These are phyloP conservation scores for Bilobella aurantiaca DNA, from an alignment of 1,140 invertebrate species.

Conservation along the genomic window DNA sequence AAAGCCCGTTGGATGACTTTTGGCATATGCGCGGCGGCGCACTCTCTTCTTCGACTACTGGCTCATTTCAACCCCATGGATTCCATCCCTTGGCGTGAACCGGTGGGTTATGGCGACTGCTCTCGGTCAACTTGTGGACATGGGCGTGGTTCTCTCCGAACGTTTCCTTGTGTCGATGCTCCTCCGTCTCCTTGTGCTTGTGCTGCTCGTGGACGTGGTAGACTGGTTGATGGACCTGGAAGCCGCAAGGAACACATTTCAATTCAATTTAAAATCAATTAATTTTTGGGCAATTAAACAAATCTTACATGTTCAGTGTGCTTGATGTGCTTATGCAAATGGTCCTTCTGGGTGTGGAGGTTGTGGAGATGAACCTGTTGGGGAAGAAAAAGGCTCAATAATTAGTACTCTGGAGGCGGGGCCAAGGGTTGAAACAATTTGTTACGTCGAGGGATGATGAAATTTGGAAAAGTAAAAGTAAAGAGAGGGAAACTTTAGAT, in stretches of 20 bases:
- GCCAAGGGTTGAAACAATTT: too few relatives aligned
- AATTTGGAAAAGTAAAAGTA: too few relatives aligned
- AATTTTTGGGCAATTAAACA: background rate
- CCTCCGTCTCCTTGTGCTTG: constrained; percentile 5
- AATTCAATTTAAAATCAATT: background rate
- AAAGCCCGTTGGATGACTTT: constrained; percentile 1
- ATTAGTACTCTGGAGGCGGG: background rate
- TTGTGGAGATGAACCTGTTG: constrained; percentile 13
- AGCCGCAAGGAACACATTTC: background rate
- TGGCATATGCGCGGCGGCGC: background rate
- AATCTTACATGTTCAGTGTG: constrained; percentile 9
- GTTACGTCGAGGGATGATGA: too few relatives aligned
- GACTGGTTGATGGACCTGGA: constrained; percentile 12
- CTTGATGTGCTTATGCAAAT: constrained; percentile 8
- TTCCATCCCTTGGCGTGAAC: background rate
- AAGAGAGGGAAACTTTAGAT: too few relatives aligned
- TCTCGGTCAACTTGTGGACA: background rate
- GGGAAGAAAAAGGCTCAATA: background rate
- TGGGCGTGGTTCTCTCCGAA: constrained; percentile 2
- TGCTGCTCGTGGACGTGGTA: background rate
- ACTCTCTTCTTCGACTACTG: background rate
- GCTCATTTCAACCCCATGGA: background rate
- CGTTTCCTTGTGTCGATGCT: constrained; percentile 6
- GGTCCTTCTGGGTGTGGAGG: constrained; percentile 1
- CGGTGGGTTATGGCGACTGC: constrained; percentile 5